These are phyloP conservation scores for Lepidonotus clava DNA, from an alignment of 2,888 invertebrate genomes.

Conservation along the genomic window DNA sequence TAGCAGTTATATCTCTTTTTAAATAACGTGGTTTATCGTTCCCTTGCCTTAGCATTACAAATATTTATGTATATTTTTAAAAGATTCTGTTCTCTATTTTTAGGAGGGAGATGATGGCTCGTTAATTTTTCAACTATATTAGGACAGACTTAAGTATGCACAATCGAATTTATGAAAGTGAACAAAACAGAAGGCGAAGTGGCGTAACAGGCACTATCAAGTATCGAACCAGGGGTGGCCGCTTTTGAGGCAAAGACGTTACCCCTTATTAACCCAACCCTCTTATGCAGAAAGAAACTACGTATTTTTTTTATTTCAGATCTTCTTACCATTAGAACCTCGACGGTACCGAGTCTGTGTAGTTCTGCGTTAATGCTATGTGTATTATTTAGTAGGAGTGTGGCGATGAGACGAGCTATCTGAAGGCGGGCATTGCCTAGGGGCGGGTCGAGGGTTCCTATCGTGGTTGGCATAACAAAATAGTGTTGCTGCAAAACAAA, in stretches of 20 bases:
- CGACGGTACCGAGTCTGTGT: slow-evolving; percentile 83
- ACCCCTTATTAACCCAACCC: too few relatives aligned
- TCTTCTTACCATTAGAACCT: slow-evolving; percentile 83
- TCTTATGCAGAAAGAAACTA: too few relatives aligned
- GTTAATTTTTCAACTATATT: background rate
- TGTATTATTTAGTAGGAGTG: slow-evolving; percentile 87
- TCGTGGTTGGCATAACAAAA: slow-evolving; percentile 86
- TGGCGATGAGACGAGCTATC: slow-evolving; percentile 89
- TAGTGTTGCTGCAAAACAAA: slow-evolving; percentile 78
- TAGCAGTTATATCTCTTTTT: too few relatives aligned
- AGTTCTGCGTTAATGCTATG: slow-evolving; percentile 87
- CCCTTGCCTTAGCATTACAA: too few relatives aligned
- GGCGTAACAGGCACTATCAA: too few relatives aligned
- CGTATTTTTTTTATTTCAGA: too few relatives aligned
- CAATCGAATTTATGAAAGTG: background rate
- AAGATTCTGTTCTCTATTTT: too few relatives aligned
- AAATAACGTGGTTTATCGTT: too few relatives aligned
- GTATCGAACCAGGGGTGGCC: too few relatives aligned
- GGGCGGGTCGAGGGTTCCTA: slow-evolving; percentile 87
- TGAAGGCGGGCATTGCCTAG: slow-evolving; percentile 90
- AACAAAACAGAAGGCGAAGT: too few relatives aligned
- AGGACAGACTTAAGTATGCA: background rate
- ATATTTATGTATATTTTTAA: too few relatives aligned
- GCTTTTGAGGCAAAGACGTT: too few relatives aligned
- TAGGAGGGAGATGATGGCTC: background rate